Evolutionary conservation across 2,113 vertebrate genomes (phyloP).

Genomic region (Hassar affinis): DNA sequence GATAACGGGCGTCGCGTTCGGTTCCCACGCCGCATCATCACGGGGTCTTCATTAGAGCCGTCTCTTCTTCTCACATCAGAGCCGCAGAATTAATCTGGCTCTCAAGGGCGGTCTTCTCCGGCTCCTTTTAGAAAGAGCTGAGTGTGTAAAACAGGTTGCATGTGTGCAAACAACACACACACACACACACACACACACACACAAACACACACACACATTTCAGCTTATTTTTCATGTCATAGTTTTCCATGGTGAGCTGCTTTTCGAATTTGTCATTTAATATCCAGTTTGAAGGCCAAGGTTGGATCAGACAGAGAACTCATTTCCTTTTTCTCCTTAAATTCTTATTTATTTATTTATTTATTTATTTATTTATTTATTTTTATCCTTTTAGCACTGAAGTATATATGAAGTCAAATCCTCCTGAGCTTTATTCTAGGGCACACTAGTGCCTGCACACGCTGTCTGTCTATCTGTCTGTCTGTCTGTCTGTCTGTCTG

Average conservation of each 20-base stretch:
- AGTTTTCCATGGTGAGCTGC: constrained; percentile 24
- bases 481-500: too few species aligned
- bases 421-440: constrained; percentile 31
- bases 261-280: constrained; percentile 16
- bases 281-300: constrained; percentile 24
- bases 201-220: neutral
- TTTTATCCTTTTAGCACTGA: neutral
- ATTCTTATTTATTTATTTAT: too few species aligned
- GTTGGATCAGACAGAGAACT: constrained; percentile 5
- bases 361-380: neutral
- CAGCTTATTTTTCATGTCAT: constrained; percentile 1
- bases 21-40: constrained; percentile 3
- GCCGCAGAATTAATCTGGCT: constrained; percentile 37
- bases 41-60: constrained; percentile 22
- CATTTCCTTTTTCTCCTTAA: neutral
- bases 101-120: constrained; percentile 4
- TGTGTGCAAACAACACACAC: too few species aligned
- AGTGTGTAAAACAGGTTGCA: constrained; percentile 30
- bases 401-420: constrained; percentile 35
- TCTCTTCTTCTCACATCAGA: constrained; percentile 28
- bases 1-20: constrained; percentile 30
- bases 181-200: too few species aligned
- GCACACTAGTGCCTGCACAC: constrained; percentile 35
- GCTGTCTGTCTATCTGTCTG: too few species aligned
- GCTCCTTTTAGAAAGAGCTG: constrained; percentile 40